Percentiles rank a stretch among this genome's conserved stretches.
Conservation (phyloP, 2,797 vertebrate species). For the Propithecus perrieri region DNA sequence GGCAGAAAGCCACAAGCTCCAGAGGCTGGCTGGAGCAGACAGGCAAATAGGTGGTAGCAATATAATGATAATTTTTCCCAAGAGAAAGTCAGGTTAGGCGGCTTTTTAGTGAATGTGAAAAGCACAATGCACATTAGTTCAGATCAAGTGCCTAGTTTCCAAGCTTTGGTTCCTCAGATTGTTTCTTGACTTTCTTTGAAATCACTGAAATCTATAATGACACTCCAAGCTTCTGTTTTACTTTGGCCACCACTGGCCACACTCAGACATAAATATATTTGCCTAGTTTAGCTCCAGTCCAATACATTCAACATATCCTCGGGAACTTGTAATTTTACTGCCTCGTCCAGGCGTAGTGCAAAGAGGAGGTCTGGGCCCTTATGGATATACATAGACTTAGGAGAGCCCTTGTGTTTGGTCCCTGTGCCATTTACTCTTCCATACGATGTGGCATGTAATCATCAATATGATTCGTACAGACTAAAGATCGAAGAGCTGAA, state of each 20-base stretch:
- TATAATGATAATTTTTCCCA: neutral
- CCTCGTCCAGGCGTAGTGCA: neutral
- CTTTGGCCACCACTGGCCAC: neutral
- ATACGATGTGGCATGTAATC: neutral
- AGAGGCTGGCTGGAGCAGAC: neutral
- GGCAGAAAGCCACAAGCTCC: neutral
- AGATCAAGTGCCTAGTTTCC: neutral
- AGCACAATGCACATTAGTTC: neutral
- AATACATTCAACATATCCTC: neutral
- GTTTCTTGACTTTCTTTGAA: conserved; percentile 35
- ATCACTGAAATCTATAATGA: neutral
- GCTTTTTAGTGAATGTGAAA: neutral
- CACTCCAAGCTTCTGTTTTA: neutral
- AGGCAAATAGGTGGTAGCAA: neutral
- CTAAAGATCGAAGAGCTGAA: neutral
- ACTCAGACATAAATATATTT: neutral
- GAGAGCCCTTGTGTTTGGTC: neutral
- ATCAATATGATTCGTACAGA: neutral
- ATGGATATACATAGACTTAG: neutral
- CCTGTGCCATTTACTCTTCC: neutral
- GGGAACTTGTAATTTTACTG: neutral
- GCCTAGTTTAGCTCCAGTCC: neutral
- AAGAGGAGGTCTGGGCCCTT: neutral
- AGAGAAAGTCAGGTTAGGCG: neutral
- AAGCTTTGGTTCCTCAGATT: neutral